Evolutionary conservation across 2,888 invertebrate species (phyloP).

Genomic region (Drosophila setosimentum): DNA sequence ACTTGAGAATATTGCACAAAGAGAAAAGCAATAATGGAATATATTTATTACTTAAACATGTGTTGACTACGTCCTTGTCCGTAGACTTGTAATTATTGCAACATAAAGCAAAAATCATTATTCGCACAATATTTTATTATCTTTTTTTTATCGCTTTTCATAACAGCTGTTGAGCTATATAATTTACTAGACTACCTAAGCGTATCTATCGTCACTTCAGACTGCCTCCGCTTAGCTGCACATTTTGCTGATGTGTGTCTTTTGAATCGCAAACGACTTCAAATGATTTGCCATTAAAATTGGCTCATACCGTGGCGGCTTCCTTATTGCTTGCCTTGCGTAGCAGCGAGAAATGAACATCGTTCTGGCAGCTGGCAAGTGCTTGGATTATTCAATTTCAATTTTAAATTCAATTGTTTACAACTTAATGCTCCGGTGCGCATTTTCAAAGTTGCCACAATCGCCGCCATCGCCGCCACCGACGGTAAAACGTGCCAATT

Average conservation of each 20-base stretch:
- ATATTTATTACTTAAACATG: not conserved
- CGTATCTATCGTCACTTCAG: slow-evolving; percentile 36
- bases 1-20: not conserved
- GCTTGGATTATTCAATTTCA: slow-evolving; percentile 35
- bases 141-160: not conserved
- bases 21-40: not conserved
- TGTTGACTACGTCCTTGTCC: not conserved
- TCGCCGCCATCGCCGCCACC: slow-evolving; percentile 1
- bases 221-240: slow-evolving; percentile 32
- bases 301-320: slow-evolving; percentile 45
- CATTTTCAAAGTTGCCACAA: slow-evolving; percentile 50
- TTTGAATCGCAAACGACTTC: slow-evolving; percentile 16
- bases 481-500: slow-evolving; percentile 56
- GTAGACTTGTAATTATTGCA: not conserved
- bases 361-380: not conserved
- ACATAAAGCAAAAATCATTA: not conserved
- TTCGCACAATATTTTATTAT: not conserved
- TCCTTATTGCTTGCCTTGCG: slow-evolving; percentile 54
- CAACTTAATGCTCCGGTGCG: slow-evolving; percentile 61
- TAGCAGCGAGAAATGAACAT: not conserved
- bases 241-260: slow-evolving; percentile 20
- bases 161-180: not conserved
- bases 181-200: slow-evolving; percentile 22
- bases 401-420: slow-evolving; percentile 59
- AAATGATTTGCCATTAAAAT: slow-evolving; percentile 40